phyloP scores from a whole-genome alignment of 2,888 invertebrate genomes.

The Trachelus iudaicus region DNA sequence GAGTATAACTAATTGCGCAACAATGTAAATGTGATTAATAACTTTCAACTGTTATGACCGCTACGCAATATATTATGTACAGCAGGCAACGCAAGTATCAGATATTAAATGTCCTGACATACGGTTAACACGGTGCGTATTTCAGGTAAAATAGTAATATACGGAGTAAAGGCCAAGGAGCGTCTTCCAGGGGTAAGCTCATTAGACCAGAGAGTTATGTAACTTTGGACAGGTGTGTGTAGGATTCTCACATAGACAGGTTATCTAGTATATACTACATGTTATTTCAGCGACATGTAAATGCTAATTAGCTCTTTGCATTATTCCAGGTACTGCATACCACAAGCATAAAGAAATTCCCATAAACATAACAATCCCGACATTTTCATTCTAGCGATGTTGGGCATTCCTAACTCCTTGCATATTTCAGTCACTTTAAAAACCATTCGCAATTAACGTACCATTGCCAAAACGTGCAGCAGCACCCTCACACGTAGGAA shows the following conservation, averaged over 20 bases:
- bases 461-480: neutral
- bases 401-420: neutral
- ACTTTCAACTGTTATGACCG: no score
- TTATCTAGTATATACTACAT: neutral
- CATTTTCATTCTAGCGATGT: neutral
- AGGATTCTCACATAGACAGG: neutral
- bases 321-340: neutral
- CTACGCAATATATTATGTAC: no score
- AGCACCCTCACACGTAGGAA: no score
- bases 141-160: neutral
- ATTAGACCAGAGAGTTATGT: neutral
- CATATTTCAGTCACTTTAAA: neutral
- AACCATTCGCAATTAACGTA: neutral
- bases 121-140: neutral
- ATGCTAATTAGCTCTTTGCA: neutral
- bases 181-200: neutral
- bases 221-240: neutral
- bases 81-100: neutral
- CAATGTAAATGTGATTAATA: no score
- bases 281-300: neutral
- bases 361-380: neutral
- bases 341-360: neutral
- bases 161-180: neutral
- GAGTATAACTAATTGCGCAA: no score
- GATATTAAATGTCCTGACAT: neutral